phyloP scores from a whole-genome alignment of 1,140 invertebrate genomes.

The Diorhabda elongata region DNA sequence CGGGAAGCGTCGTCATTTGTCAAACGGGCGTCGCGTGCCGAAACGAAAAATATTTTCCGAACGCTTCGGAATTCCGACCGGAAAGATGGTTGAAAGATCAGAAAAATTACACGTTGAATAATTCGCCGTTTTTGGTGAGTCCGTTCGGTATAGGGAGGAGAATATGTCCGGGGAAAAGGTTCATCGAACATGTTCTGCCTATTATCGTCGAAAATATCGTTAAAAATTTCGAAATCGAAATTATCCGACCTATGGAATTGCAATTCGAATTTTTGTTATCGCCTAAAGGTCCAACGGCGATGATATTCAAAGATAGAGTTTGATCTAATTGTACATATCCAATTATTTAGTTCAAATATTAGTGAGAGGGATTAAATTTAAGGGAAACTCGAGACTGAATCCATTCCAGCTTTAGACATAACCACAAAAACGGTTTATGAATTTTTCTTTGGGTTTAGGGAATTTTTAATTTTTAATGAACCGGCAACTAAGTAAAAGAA shows the following conservation, averaged over 20 bases:
- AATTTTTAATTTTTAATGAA: no score
- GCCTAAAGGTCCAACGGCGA: constrained; percentile 64
- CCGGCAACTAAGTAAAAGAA: no score
- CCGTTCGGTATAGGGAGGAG: constrained; percentile 84
- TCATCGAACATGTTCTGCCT: constrained; percentile 73
- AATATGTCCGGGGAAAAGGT: constrained; percentile 78
- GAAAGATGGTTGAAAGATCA: constrained; percentile 71
- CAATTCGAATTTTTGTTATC: constrained; percentile 75
- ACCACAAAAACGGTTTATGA: not conserved
- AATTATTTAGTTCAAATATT: constrained; percentile 4
- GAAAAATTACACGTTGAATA: constrained; percentile 46
- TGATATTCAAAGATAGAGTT: constrained; percentile 57
- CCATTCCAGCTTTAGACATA: not conserved
- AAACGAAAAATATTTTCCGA: constrained; percentile 71
- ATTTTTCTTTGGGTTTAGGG: not conserved
- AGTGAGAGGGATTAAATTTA: no score
- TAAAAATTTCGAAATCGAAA: constrained; percentile 64
- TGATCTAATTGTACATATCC: not conserved
- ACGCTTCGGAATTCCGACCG: constrained; percentile 70
- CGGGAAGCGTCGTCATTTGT: constrained; percentile 80
- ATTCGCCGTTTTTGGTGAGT: constrained; percentile 62
- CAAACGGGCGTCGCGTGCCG: constrained; percentile 80
- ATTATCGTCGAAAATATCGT: constrained; percentile 70
- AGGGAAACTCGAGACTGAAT: no score
- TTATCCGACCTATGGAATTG: constrained; percentile 62